Evolutionary conservation across 2,797 vertebrate genomes (phyloP).

Genomic region (Anguilla megastoma): DNA sequence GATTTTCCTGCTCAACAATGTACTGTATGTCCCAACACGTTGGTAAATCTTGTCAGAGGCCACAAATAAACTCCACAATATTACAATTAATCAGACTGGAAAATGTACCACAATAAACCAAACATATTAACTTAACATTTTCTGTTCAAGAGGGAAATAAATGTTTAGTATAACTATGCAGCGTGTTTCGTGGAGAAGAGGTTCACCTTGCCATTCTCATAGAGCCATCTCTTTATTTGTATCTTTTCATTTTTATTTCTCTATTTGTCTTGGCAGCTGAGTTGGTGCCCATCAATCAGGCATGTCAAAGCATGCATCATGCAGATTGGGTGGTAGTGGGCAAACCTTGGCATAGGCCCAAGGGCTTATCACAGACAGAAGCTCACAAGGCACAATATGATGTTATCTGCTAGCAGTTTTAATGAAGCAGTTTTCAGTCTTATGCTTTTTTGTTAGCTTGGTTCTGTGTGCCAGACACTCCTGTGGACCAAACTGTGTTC

Average conservation of each 20-base stretch:
- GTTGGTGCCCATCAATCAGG: conserved; percentile 5
- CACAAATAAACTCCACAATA: neutral
- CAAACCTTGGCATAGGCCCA: neutral
- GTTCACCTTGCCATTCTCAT: neutral
- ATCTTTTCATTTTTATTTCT: conserved; percentile 13
- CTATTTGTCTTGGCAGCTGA: neutral
- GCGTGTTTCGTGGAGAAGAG: neutral
- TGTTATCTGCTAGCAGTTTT: neutral
- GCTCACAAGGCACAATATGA: neutral
- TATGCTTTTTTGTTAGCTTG: neutral
- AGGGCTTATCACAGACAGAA: neutral
- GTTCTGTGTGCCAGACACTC: neutral
- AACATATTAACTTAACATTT: neutral
- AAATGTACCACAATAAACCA: neutral
- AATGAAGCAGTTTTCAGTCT: neutral
- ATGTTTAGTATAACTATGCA: neutral
- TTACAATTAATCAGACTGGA: neutral
- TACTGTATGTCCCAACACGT: neutral
- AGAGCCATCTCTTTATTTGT: neutral
- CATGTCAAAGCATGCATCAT: neutral
- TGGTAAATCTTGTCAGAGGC: neutral
- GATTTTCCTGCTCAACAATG: neutral
- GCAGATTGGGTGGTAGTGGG: neutral
- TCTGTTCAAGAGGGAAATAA: neutral
- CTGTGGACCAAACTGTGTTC: neutral